Percentiles rank a stretch among this genome's conserved stretches.
Conservation (phyloP, 2,797 vertebrate species). For the Rhyacichthys aspro region DNA sequence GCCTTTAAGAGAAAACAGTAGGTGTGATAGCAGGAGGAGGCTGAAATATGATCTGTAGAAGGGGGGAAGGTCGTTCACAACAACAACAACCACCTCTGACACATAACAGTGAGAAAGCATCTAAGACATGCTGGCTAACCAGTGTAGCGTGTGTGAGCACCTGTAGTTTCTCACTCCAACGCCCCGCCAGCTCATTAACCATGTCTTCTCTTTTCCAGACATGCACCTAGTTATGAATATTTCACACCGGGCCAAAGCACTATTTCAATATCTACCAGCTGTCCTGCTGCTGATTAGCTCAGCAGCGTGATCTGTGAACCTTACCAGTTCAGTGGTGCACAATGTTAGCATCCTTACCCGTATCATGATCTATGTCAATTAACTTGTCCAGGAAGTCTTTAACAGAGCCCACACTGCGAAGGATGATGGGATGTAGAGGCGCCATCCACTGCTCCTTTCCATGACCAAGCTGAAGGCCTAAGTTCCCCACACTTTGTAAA, state of each 20-base stretch:
- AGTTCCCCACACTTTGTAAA: constrained; percentile 90
- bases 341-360: constrained; percentile 76
- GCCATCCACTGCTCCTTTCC: constrained; percentile 95
- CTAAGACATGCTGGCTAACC: constrained; percentile 40
- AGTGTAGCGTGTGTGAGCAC: constrained; percentile 31
- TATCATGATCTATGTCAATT: constrained; percentile 82
- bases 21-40: constrained; percentile 47
- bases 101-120: constrained; percentile 43
- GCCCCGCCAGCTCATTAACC: constrained; percentile 48
- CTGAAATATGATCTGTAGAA: constrained; percentile 63
- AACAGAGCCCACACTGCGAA: constrained; percentile 83
- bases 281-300: constrained; percentile 31
- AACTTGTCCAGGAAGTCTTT: constrained; percentile 88
- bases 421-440: constrained; percentile 87
- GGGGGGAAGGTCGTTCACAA: constrained; percentile 51
- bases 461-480: constrained; percentile 91
- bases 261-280: constrained; percentile 49
- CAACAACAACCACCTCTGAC: constrained; percentile 58
- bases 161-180: constrained; percentile 43
- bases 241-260: constrained; percentile 54
- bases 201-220: constrained; percentile 45
- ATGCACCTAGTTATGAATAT: constrained; percentile 72
- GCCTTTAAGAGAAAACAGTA: constrained; percentile 59
- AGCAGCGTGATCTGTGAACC: constrained; percentile 19
- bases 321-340: constrained; percentile 15